phyloP scores from a whole-genome alignment of 2,797 vertebrate species.

The Valencia hispanica region DNA sequence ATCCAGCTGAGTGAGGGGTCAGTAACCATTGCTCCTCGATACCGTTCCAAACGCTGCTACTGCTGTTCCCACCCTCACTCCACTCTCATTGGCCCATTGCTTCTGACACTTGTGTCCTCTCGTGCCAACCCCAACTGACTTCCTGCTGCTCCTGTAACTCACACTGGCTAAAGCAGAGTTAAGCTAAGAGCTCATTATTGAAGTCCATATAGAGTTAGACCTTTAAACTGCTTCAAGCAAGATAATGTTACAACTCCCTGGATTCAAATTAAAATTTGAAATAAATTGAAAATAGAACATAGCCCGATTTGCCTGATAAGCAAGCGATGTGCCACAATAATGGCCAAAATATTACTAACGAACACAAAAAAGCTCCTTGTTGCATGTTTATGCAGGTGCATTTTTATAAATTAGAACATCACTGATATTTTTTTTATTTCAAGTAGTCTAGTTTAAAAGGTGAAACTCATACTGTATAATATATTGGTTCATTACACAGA shows the following conservation, averaged over 20 bases:
- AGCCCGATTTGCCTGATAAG: constrained; percentile 5
- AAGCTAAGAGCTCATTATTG: constrained; percentile 45
- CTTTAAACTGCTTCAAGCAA: constrained; percentile 29
- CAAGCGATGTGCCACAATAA: neutral
- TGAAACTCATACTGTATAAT: neutral
- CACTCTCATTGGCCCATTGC: constrained; percentile 73
- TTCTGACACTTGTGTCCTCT: constrained; percentile 62
- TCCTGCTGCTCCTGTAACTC: constrained; percentile 47
- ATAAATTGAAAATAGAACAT: neutral
- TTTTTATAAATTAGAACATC: neutral
- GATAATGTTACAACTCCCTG: constrained; percentile 36
- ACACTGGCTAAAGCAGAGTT: constrained; percentile 41
- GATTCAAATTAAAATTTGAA: constrained; percentile 31
- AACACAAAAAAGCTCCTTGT: neutral
- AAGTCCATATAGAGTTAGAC: constrained; percentile 37
- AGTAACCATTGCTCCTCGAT: constrained; percentile 82
- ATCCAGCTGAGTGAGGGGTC: constrained; percentile 96
- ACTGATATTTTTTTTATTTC: neutral
- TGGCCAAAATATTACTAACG: constrained; percentile 2
- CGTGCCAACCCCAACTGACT: constrained; percentile 47
- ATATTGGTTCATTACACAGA: neutral
- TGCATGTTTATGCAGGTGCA: neutral
- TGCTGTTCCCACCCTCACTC: constrained; percentile 66
- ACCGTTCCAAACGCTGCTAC: constrained; percentile 58
- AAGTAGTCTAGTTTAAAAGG: neutral